Evolutionary conservation across 2,797 vertebrate genomes (phyloP), one percentile per base, ranked within the genome.

Genomic region (Enteromius paludinosus): DNA sequence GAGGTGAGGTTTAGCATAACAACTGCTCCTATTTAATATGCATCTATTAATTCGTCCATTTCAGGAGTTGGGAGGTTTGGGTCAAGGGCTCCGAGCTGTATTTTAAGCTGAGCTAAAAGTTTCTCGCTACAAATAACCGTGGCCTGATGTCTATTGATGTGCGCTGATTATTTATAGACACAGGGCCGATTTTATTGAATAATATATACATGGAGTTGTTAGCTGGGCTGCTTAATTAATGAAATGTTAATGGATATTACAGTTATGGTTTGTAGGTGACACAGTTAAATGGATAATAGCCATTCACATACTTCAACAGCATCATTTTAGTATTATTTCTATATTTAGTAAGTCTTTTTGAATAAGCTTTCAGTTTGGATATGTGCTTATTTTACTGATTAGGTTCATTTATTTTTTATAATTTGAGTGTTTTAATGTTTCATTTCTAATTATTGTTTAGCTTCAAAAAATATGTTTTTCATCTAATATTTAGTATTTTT

Each of bases 1-100:
- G 88, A 91, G 89, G 91, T 92, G 90, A 91, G 72, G 89, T 92
- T 94, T 94, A 93, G 93, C 93, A 94, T 94, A 93, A 93, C 91
- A 94, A 91, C 89, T 80, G 87, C 90, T 85, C 87, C 88, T 87
- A 87, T 93, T 88, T 92, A 91, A 89, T 91, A 88, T 90, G 87
- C 73, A 87, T 91, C 91, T 88, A 91, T 92, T 94, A 91, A 93
- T 94, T 90, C 87, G 10, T 79, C 52, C 87, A 91, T 90, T 91
- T 92, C 88, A 89, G 91, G 87, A 91, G 92, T 92, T 94, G 91
- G 88, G 88, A 93, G 92, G 89, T 94, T 92, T 93, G 90, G 91
- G 92, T 91, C 92, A 93, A 93, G 90, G 89, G 84, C 89, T 71
- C 64, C 84, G 88, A 92, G 90, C 90, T 88, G 87, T 80, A 82